These are phyloP conservation scores for Halocynthia aurantium DNA, from an alignment of 23 tunicate species.

Conservation along the genomic window DNA sequence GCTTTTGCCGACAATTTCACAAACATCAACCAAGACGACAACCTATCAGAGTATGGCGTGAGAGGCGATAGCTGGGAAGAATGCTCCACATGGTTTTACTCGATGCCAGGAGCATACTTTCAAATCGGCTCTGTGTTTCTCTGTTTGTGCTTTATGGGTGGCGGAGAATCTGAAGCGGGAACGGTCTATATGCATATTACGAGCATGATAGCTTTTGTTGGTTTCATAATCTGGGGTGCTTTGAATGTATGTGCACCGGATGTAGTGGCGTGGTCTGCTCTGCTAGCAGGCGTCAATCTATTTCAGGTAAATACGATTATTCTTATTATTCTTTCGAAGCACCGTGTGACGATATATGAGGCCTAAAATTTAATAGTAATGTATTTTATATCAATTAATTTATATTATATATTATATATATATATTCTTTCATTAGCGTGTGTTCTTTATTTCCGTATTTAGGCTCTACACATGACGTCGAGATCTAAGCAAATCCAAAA, in stretches of 20 bases:
- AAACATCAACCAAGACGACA: background rate
- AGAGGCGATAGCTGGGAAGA: slow-evolving; percentile 55
- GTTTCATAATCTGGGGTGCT: slow-evolving; percentile 42
- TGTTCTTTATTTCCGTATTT: too few species aligned
- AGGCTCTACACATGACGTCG: too few species aligned
- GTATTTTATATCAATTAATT: too few species aligned
- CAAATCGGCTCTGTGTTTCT: slow-evolving; percentile 46
- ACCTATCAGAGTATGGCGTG: slow-evolving; percentile 1
- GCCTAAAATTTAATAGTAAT: too few species aligned
- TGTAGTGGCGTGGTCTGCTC: slow-evolving; percentile 41
- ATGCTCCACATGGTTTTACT: slow-evolving; percentile 45
- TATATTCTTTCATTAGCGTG: too few species aligned
- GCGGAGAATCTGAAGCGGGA: slow-evolving; percentile 42
- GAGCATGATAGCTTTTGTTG: slow-evolving; percentile 45
- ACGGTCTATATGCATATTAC: slow-evolving; percentile 50
- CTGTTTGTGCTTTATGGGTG: slow-evolving; percentile 61
- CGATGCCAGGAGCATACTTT: slow-evolving; percentile 83
- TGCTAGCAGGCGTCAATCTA: slow-evolving; percentile 43
- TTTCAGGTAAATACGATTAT: slow-evolving; percentile 38
- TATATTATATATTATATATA: too few species aligned
- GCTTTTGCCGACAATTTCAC: too few species aligned
- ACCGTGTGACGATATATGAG: too few species aligned
- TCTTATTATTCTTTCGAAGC: background rate
- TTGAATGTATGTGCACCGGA: slow-evolving; percentile 58
- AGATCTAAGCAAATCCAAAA: background rate